phyloP scores from a whole-genome alignment of 2,888 invertebrate species.

The Scrobipalpa costella region DNA sequence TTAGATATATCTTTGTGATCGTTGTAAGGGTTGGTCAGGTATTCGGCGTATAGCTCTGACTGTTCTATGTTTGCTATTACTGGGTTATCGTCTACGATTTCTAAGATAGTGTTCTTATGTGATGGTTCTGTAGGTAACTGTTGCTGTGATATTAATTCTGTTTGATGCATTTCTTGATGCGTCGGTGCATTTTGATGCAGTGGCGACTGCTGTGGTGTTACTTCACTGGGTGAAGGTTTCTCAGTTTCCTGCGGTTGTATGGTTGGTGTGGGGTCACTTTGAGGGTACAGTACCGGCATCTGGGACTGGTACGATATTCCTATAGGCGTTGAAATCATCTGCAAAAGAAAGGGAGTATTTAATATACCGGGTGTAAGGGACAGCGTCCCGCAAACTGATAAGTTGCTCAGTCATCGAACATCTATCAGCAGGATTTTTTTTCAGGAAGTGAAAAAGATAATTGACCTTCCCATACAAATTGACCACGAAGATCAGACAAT shows the following conservation, averaged over 20 bases:
- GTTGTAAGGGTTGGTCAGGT: constrained; percentile 80
- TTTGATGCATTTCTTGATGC: constrained; percentile 28
- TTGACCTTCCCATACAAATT: no score
- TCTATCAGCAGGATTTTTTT: no score
- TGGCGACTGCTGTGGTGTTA: neutral
- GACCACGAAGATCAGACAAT: no score
- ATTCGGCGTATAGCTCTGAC: constrained; percentile 77
- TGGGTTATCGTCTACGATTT: constrained; percentile 29
- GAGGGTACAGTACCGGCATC: constrained; percentile 64
- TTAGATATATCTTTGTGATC: constrained; percentile 54
- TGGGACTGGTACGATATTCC: constrained; percentile 72
- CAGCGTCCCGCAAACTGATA: no score
- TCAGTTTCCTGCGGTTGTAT: neutral
- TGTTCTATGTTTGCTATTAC: constrained; percentile 43
- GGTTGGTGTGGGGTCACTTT: constrained; percentile 33
- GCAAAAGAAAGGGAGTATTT: constrained; percentile 52
- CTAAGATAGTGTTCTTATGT: constrained; percentile 29
- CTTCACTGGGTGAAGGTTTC: neutral
- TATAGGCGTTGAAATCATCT: constrained; percentile 85
- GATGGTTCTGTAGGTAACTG: constrained; percentile 28
- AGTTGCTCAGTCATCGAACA: no score
- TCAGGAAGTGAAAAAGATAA: no score
- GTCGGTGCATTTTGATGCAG: constrained; percentile 21
- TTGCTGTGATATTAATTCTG: neutral
- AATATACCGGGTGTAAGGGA: no score